Base-by-base conservation (phyloP, 2,888 invertebrate species). In the Leptinotarsa juncta region DNA sequence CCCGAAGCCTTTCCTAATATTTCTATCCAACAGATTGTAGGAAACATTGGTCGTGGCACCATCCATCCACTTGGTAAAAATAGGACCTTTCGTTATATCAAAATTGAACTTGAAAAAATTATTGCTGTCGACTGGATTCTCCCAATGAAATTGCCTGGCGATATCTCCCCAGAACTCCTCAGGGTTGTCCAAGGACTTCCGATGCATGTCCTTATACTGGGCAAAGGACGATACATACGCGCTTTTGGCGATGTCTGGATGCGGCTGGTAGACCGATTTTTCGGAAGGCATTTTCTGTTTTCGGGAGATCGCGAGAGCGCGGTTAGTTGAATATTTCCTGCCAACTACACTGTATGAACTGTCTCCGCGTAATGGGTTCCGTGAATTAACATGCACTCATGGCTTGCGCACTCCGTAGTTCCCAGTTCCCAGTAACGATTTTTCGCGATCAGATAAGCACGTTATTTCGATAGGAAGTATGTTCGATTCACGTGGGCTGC, bases 41-140 rank as follows among this genome's bases (percentile, higher is more conserved):
- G 96, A 96, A 79, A 99, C 93, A 88, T 99, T 99, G 57, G 98
- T 99, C 53, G 94, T 93, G 4, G 96, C 96, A 14, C 97, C 98
- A 84, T 96, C 95, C 94, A 99, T 93, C 96, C 97, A 99, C 88
- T 96, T 96, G 65, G 97, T 94, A 83, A 91, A 95, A 82, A 99
- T 94, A 15, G 95, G 94, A 68, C 99, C 99, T 87, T 96, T 94
- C 79, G 91, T 91, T 67, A 94, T 88, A 88, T 99, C 94, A 86
- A 99, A 98, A 89, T 99, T 99, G 88, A 95, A 98, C 16, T 94
- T 93, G 83, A 95, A 90, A 86, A 97, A 96, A 81, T 94, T 93
- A 73, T 93, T 92, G 74, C 92, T 90, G 79, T 94, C 91, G 68
- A 92, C 91, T 67, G 93, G 92, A 32, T 93, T 93, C 86, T 96